Evolutionary conservation across 2,888 invertebrate species (phyloP).

Genomic region (Lacanobia oleracea): DNA sequence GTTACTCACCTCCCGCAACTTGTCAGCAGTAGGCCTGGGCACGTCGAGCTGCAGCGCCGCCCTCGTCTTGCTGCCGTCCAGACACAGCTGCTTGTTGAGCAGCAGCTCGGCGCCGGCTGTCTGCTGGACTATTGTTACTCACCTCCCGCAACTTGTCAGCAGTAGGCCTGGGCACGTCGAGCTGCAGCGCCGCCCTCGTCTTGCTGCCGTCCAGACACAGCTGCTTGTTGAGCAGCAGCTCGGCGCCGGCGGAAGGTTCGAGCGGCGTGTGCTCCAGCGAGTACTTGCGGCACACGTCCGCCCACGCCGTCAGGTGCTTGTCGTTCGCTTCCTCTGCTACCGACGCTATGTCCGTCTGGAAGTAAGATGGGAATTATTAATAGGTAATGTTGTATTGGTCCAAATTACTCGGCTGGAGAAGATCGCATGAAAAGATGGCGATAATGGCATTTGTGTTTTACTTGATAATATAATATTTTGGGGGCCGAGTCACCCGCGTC

Average conservation of each 20-base stretch:
- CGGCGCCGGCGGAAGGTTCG: constrained; percentile 96
- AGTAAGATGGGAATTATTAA: background rate
- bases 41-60: too few relatives aligned
- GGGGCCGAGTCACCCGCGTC: too few relatives aligned
- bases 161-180: constrained; percentile 92
- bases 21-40: too few relatives aligned
- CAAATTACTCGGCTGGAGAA: too few relatives aligned
- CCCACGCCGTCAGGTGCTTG: constrained; percentile 98
- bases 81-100: too few relatives aligned
- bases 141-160: constrained; percentile 88
- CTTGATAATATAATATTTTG: too few relatives aligned
- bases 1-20: too few relatives aligned
- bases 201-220: constrained; percentile 93
- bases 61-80: too few relatives aligned
- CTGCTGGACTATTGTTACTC: background rate
- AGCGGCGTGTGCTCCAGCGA: constrained; percentile 95
- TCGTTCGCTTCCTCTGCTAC: constrained; percentile 98
- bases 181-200: constrained; percentile 91
- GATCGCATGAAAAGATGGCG: too few relatives aligned
- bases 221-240: constrained; percentile 95
- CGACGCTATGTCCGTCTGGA: constrained; percentile 93
- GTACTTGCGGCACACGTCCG: constrained; percentile 94
- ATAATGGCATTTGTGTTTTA: too few relatives aligned
- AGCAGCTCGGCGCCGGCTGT: constrained; percentile 94
- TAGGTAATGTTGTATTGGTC: too few relatives aligned